A percentile compares a stretch with the other conserved stretches of the same genome.
phyloP scores from a whole-genome alignment of 1,140 invertebrate species.

The Cydia splendana region DNA sequence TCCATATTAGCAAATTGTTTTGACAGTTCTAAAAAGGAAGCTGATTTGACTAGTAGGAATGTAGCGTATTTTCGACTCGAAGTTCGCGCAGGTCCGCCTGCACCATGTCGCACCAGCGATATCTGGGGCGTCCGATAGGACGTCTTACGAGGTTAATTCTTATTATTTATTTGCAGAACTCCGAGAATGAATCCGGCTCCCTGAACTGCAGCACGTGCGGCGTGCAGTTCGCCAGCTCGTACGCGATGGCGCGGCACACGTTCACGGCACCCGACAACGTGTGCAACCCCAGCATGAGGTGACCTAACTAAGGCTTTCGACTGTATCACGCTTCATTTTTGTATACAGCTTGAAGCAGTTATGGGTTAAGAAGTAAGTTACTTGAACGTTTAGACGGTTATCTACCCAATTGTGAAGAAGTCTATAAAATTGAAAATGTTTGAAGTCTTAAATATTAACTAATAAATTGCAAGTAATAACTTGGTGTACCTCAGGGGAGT shows the following conservation, averaged over 20 bases:
- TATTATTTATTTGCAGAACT: background rate
- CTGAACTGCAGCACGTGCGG: conserved; percentile 6
- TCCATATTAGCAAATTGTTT: too few relatives aligned
- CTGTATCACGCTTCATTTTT: background rate
- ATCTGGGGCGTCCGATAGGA: too few relatives aligned
- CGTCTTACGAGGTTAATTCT: too few relatives aligned
- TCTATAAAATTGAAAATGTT: background rate
- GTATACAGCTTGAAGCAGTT: background rate
- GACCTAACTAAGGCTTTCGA: background rate
- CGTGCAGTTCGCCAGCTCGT: conserved; percentile 28
- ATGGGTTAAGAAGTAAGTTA: background rate
- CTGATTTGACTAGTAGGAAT: too few relatives aligned
- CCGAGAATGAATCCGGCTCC: background rate
- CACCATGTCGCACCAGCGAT: too few relatives aligned
- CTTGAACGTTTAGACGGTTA: background rate
- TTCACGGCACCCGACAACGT: background rate
- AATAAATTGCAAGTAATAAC: background rate
- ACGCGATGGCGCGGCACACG: conserved; percentile 20
- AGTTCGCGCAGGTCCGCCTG: too few relatives aligned
- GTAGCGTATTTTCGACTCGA: too few relatives aligned
- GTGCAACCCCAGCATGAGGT: conserved; percentile 1
- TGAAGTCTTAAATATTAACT: background rate
- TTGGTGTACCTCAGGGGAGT: background rate
- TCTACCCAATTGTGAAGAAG: background rate
- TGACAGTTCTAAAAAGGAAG: too few relatives aligned